Evolutionary conservation across 2,113 vertebrate species (phyloP), one percentile per base, ranked within the genome.

Genomic region (Chionomys nivalis): DNA sequence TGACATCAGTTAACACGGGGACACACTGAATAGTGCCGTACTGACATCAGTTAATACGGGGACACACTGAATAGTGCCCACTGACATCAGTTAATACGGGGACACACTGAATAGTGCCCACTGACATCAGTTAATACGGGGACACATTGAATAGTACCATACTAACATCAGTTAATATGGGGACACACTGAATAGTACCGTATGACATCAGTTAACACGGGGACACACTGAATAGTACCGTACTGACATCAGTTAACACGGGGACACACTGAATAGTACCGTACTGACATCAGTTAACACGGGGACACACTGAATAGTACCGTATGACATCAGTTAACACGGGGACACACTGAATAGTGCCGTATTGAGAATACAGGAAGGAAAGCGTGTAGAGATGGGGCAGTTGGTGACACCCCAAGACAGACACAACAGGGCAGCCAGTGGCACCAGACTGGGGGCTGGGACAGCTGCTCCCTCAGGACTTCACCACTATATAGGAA

Each of bases 351-450:
- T 58, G 55, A 21, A 58, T 21, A 1, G 5, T 58, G 19, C 19
- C 5, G 19, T 58, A 0, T 0, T 1, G 33, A 87, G 33, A 87
- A 36, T 31, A 12, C 44, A 49, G 31, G 13, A 5, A 65, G 55
- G n/a, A 28, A 21, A 1, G 9, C 13, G 0, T 2, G 33, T 6
- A 24, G 5, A 10, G 11, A 24, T 36, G 1, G 33, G 49, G 42
- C 24, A 31, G 39, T 4, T 14, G 0, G 31, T 0, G n/a, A 42
- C 1, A 14, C 0, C 1, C 16, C 66, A 16, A 2, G 21, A 8
- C 49, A 7, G 55, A 75, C 16, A 16, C 21, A 3, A 52, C 66
- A 68, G 81, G 26, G 26, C 2, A 21, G 24, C 10, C 2, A 13
- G n/a, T 9, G 44, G 39, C 39, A n/a, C 21, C 24, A 33, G 24